Conservation (phyloP, 2,888 invertebrate genomes). For the Oxytorus armatus region DNA sequence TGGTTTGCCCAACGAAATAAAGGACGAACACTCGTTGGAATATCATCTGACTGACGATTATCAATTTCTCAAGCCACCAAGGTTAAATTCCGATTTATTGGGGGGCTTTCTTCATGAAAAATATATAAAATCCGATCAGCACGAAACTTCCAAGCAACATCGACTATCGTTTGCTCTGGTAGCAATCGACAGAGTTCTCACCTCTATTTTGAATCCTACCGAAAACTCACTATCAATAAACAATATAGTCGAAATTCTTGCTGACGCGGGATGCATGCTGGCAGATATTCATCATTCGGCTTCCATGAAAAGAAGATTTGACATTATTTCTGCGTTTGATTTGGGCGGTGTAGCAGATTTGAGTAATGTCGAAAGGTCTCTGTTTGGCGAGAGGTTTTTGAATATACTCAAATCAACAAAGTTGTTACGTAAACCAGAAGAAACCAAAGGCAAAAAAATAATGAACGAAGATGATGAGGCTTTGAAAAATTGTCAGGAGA, state of each 20-base stretch:
- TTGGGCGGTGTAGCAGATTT: background rate
- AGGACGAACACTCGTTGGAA: background rate
- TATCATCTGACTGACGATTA: background rate
- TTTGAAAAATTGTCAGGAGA: background rate
- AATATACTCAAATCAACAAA: background rate
- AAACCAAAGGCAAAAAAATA: background rate
- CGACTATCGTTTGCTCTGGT: background rate
- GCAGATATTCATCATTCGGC: background rate
- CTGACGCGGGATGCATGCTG: background rate
- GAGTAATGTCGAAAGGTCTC: background rate
- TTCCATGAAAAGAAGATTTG: background rate
- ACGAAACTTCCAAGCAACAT: background rate
- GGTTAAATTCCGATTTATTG: background rate
- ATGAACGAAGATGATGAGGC: background rate
- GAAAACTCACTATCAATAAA: background rate
- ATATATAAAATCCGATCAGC: background rate
- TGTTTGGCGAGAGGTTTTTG: background rate
- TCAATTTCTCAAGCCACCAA: background rate
- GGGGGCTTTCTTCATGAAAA: background rate
- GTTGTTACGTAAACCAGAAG: background rate
- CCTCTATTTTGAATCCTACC: background rate
- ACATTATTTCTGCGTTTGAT: background rate
- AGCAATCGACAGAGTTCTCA: slow-evolving; percentile 1
- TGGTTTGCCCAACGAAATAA: background rate
- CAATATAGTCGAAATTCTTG: background rate